Evolutionary conservation across 2,888 invertebrate species (phyloP).

Genomic region (Meiosimyza decipiens): DNA sequence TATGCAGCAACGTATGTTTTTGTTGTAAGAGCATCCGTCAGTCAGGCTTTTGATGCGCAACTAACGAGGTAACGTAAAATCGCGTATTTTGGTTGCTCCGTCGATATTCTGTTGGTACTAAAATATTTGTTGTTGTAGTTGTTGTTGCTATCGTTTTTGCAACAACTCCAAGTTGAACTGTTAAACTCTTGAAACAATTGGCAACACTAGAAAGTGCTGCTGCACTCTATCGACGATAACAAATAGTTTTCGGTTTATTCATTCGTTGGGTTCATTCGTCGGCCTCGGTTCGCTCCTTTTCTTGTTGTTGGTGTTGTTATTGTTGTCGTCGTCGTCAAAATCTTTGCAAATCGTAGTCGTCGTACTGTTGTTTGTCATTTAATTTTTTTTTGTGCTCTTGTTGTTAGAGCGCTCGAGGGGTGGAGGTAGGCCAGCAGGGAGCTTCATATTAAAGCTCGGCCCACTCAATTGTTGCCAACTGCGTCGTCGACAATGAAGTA

Average conservation of each 20-base stretch:
- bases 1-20: slow-evolving; percentile 18
- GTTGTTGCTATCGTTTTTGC: neutral
- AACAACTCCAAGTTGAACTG: neutral
- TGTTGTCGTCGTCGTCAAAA: slow-evolving; percentile 11
- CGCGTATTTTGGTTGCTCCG: slow-evolving; percentile 13
- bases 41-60: slow-evolving; percentile 47
- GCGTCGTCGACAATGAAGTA: too few species aligned
- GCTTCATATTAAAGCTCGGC: too few species aligned
- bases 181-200: neutral
- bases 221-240: neutral
- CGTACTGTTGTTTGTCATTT: slow-evolving; percentile 11
- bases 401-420: neutral
- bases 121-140: neutral
- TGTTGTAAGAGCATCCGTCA: slow-evolving; percentile 39
- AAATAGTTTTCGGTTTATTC: slow-evolving; percentile 33
- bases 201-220: neutral
- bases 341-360: slow-evolving; percentile 20
- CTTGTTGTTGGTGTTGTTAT: neutral
- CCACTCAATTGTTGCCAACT: too few species aligned
- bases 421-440: too few species aligned
- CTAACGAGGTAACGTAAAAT: slow-evolving; percentile 43
- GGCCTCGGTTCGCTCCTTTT: neutral
- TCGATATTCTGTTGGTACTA: neutral
- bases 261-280: neutral
- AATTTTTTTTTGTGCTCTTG: neutral